Evolutionary conservation across 2,888 invertebrate genomes (phyloP), one percentile per base, ranked within the genome.

Genomic region (Melieria omissa): DNA sequence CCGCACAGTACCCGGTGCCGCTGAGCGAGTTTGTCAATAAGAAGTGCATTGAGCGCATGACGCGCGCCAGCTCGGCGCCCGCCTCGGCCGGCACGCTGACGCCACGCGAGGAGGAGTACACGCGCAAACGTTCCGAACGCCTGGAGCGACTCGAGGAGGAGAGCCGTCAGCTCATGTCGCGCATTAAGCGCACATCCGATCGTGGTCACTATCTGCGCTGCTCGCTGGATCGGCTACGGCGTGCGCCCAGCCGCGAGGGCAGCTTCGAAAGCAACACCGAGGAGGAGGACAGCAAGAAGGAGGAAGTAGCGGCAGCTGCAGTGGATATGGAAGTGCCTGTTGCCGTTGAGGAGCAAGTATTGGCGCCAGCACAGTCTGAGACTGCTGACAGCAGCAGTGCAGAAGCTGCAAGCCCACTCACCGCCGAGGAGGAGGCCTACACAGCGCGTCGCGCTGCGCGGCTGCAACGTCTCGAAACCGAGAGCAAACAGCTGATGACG

Each of bases 61-160:
- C 81, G 4, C 78, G 86, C 4, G 84, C 84, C 14, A 84, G 83
- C n/a, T 85, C 86, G 0, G 84, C 81, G 0, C 84, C 85, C 0
- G 82, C 80, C 8, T 75, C 78, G 10, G 29, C 29, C 29, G 82
- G 82, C 2, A 74, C 80, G 10, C 58, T 87, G 7, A 86, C 86
- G 0, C 80, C 83, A 0, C 80, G 83, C 0, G 87, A 87, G 75
- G 84, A 84, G 73, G 86, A 86, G 75, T 86, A 87, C 64, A 85
- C 86, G 0, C 78, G 84, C 10, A 83, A 83, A 63, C 80, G 86
- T 7, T 84, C 85, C 1, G 87, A 86, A 74, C 80, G 83, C 29
- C 67, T 81, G 74, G 88, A 77, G 78, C 86, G 92, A 49, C 87
- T 96, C 65, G 96, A 96, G 87, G 94, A 95, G 79, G 94, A 96